phyloP scores from a whole-genome alignment of 2,113 vertebrate genomes.

The Carassius auratus region DNA sequence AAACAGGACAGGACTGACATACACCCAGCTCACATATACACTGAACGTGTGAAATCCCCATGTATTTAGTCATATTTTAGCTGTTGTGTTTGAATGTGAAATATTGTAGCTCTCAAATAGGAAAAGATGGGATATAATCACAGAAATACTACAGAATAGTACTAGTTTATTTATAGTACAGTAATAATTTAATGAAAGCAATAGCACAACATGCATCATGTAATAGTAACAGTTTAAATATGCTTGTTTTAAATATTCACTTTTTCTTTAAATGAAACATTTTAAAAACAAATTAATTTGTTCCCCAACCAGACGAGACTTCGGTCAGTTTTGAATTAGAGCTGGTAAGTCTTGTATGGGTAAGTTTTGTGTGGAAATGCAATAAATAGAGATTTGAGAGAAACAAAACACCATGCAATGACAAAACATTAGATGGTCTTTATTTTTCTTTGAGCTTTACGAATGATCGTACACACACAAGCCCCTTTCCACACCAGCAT shows the following conservation, averaged over 20 bases:
- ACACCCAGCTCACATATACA: not conserved
- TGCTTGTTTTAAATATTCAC: not conserved
- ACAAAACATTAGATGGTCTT: constrained; percentile 16
- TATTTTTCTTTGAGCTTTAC: constrained; percentile 16
- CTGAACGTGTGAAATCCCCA: not conserved
- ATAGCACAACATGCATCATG: constrained; percentile 48
- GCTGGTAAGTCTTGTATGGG: constrained; percentile 47
- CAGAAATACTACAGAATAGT: constrained; percentile 2
- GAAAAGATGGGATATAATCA: constrained; percentile 22
- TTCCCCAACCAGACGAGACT: constrained; percentile 49
- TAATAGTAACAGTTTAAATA: not conserved
- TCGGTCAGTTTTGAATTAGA: constrained; percentile 28
- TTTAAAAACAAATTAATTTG: constrained; percentile 39
- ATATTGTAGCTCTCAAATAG: constrained; percentile 27
- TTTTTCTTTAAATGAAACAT: not conserved
- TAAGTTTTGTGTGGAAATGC: constrained; percentile 22
- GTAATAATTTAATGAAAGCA: not conserved
- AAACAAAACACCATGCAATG: not conserved
- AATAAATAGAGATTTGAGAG: not conserved
- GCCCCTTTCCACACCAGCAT: constrained; percentile 39
- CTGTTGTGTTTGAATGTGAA: constrained; percentile 39
- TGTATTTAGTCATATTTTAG: constrained; percentile 28
- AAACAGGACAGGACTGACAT: not conserved
- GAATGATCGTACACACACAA: constrained; percentile 40
- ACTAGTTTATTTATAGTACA: constrained; percentile 23